Percentiles rank a stretch among this genome's conserved stretches.
These are phyloP conservation scores for Erythrolamprus reginae DNA, from an alignment of 2,113 vertebrate genomes.

Conservation along the genomic window DNA sequence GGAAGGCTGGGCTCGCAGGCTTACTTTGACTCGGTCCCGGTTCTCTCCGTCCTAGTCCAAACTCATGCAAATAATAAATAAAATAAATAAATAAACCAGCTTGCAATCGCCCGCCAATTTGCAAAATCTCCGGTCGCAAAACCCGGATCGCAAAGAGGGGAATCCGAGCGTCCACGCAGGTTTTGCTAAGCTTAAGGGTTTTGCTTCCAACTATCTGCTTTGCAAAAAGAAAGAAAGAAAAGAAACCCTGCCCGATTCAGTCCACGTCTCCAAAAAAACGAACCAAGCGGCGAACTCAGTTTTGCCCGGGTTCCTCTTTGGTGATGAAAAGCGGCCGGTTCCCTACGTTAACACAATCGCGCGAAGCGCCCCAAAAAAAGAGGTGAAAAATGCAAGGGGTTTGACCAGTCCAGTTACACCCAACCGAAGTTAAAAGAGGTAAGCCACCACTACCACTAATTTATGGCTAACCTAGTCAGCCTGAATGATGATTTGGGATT, in stretches of 20 bases:
- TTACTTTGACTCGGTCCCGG: background rate
- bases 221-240: background rate
- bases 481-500: background rate
- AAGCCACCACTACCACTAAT: background rate
- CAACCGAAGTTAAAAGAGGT: background rate
- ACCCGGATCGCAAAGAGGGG: background rate
- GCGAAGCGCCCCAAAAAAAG: background rate
- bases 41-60: background rate
- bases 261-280: background rate
- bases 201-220: background rate
- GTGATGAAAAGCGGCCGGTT: background rate
- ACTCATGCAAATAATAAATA: no score
- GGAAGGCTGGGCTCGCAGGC: background rate
- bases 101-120: background rate
- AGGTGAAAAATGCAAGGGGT: accelerated
- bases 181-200: background rate
- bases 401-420: background rate
- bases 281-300: background rate
- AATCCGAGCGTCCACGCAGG: background rate
- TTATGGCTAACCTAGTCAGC: background rate
- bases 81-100: no score
- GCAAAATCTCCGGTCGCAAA: background rate
- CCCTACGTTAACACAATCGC: background rate
- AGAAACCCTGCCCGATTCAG: background rate
- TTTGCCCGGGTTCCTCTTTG: background rate